Evolutionary conservation across 1,140 invertebrate species (phyloP), one percentile per base, ranked within the genome.

Genomic region (Macrocentrus cingulum): DNA sequence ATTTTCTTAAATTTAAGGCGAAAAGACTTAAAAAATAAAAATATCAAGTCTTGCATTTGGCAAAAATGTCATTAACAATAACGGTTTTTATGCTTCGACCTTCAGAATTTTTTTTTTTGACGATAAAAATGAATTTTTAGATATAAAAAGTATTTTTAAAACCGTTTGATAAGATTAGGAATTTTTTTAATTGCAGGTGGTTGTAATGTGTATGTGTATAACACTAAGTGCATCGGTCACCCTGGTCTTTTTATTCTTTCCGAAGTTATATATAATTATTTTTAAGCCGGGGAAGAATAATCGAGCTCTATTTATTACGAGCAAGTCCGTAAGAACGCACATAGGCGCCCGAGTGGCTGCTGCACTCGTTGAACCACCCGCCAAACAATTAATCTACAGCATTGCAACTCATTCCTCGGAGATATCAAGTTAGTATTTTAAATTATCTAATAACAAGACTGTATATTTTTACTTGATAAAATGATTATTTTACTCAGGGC

Each of bases 201-300:
- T 88, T 37, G 88, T 88, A 2, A 82, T 90, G 82, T 86, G 87
- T 56, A 82, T 90, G 73, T 91, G 84, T 70, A 85, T 87, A 20
- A 85, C 81, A 62, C 79, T 91, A 25, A 90, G 87, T 69, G 89
- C 90, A 1, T 84, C 85, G 46, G 88, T 91, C 0, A 88, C 88
- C n/a, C 81, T 91, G 45, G 80, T 88, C 15, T 84, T 92, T 52
- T 82, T 94, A 16, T 92, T 92, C 73, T 80, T 89, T 55, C 91
- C 90, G 1, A 91, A 92, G 80, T 69, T 91, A 1, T 92, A 91
- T 72, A 89, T 92, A 57, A 91, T 91, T 51, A 66, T 91, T 6
- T 81, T 89, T 53, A 81, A 85, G 54, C 90, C 91, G 0, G 88
- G 91, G 72, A 86, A 87, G 64, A 93, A 93, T 75, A 90, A 88